Base-by-base conservation (phyloP, 2,113 vertebrate genomes). In the Peromyscus leucopus region DNA sequence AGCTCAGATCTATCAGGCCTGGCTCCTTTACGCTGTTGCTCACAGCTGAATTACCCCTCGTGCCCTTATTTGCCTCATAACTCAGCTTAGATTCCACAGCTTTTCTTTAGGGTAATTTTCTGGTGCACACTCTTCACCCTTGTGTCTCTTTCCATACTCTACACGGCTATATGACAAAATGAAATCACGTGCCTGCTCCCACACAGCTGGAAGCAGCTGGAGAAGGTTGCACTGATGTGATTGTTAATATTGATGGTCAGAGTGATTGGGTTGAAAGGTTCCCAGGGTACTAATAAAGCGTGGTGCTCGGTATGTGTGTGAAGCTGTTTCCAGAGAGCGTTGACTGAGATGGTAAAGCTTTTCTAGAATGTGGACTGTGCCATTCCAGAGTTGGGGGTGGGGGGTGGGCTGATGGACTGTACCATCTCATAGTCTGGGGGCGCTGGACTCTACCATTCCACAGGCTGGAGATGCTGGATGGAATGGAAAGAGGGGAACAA, bases 91-190 rank as follows among this genome's bases (percentile, higher is more conserved):
- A 88, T 88, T 72, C 42, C 24, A 67, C 1, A 48, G 33, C 39
- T 95, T 57, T 26, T 59, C n/a, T 95, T 74, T 72, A 59, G 46
- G 46, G 75, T 42, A 26, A 57, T 86, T 93, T 86, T 80, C 86
- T 79, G 65, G 36, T n/a, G 39, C n/a, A 78, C 65, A 65, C 9
- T 36, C 36, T 71, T 24, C 46, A 28, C 5, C 72, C 19, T 65
- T 42, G 48, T 65, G 3, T n/a, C 61, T 22, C 33, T 69, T 51
- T 78, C 76, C 82, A 63, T 0, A 2, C 63, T 90, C 75, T 67
- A 76, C 55, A 63, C 5, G 57, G n/a, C 17, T 59, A 3, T 7
- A 16, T 55, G 67, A 48, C 7, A 46, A 85, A 97, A 65, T 7
- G 42, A 80, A 65, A 94, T 10, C 42, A 24, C 12, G 0, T 17